Conservation (phyloP, 2,888 invertebrate species). For the Digitonthophagus gazella region DNA sequence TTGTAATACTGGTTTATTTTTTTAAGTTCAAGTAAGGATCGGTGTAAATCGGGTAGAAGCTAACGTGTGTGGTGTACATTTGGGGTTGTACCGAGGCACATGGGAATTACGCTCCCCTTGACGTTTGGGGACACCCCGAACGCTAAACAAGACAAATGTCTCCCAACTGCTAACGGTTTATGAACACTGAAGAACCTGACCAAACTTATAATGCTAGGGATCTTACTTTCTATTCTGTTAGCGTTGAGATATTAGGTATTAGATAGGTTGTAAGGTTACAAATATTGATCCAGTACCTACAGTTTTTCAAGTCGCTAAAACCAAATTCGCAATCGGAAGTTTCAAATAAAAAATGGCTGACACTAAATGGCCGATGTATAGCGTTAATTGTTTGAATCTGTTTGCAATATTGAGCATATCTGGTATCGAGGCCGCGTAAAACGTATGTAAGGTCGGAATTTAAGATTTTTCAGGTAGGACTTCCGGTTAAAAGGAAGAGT, state of each 20-base stretch:
- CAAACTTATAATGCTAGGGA: constrained; percentile 32
- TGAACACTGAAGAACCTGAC: constrained; percentile 30
- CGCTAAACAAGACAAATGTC: constrained; percentile 33
- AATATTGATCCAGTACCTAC: too few species aligned
- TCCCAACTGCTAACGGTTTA: constrained; percentile 27
- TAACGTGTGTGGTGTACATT: background rate
- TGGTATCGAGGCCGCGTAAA: too few species aligned
- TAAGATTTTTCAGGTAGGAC: too few species aligned
- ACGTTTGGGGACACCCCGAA: background rate
- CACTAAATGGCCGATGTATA: too few species aligned
- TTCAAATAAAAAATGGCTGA: too few species aligned
- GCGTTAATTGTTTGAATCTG: too few species aligned
- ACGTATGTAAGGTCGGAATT: too few species aligned
- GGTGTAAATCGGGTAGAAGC: too few species aligned
- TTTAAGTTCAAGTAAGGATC: background rate
- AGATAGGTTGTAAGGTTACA: background rate
- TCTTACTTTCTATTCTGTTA: constrained; percentile 19
- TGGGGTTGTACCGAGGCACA: background rate
- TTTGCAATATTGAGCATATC: too few species aligned
- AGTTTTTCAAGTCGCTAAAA: too few species aligned
- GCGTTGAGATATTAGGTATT: background rate
- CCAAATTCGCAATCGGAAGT: too few species aligned
- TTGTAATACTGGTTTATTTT: background rate
- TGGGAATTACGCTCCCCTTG: background rate
- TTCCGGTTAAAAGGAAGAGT: too few species aligned